These are phyloP conservation scores for Rhagonycha fulva DNA, from an alignment of 2,888 invertebrate species.

Conservation along the genomic window DNA sequence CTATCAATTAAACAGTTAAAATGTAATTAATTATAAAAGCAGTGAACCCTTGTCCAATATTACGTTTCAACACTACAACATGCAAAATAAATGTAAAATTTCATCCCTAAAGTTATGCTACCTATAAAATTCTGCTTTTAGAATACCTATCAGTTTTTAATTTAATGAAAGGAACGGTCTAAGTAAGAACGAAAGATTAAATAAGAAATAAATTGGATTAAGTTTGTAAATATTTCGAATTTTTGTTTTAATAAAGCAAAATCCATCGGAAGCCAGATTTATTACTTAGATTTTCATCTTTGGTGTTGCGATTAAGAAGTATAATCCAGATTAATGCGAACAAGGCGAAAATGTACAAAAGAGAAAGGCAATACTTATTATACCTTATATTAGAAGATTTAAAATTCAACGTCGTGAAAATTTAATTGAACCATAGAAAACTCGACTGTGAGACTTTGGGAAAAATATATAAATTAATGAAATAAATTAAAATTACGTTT, in stretches of 20 bases:
- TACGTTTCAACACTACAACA: background rate
- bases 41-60: slow-evolving; percentile 9
- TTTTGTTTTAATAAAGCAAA: slow-evolving; percentile 30
- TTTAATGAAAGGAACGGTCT: background rate
- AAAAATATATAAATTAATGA: background rate
- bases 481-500: background rate
- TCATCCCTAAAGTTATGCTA: background rate
- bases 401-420: slow-evolving; percentile 10
- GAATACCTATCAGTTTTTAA: background rate
- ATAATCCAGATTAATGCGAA: slow-evolving; percentile 31
- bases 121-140: background rate
- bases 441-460: background rate
- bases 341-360: slow-evolving; percentile 29
- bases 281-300: slow-evolving; percentile 32
- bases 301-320: slow-evolving; percentile 31
- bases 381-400: slow-evolving; percentile 25
- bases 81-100: background rate
- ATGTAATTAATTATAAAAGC: background rate
- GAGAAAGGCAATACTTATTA: slow-evolving; percentile 22
- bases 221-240: slow-evolving; percentile 26
- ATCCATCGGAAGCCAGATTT: slow-evolving; percentile 32
- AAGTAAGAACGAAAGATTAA: slow-evolving; percentile 7
- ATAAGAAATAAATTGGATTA: slow-evolving; percentile 28
- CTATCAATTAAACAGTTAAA: background rate
- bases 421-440: slow-evolving; percentile 13